Evolutionary conservation across 2,888 invertebrate species (phyloP).

Genomic region (Sphaerophoria rueppellii): DNA sequence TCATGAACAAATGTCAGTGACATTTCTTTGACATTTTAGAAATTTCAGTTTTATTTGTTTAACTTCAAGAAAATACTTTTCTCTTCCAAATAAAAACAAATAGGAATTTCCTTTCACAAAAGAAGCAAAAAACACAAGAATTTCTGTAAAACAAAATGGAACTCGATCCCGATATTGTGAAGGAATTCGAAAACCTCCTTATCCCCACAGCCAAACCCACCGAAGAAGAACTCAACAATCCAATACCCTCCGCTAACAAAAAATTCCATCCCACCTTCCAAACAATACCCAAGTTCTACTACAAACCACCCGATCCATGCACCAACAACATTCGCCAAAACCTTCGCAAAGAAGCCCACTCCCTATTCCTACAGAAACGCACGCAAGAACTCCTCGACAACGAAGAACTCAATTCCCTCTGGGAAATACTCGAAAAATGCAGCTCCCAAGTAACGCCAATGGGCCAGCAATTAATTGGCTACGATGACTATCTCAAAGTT

Average conservation of each 20-base stretch:
- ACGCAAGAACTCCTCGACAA: constrained; percentile 93
- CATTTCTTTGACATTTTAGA: no score
- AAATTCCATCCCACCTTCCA: constrained; percentile 80
- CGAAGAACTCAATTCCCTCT: constrained; percentile 92
- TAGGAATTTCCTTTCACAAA: not conserved
- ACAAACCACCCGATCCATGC: constrained; percentile 87
- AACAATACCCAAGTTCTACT: constrained; percentile 89
- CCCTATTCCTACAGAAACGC: constrained; percentile 92
- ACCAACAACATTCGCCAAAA: constrained; percentile 91
- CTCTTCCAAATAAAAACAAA: not conserved
- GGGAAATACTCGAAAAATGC: constrained; percentile 90
- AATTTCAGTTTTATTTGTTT: not conserved
- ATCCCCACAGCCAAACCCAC: constrained; percentile 73
- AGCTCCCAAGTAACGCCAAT: constrained; percentile 88
- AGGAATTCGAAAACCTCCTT: constrained; percentile 76
- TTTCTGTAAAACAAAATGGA: constrained; percentile 74
- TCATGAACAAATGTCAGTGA: no score
- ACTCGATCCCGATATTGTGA: constrained; percentile 78
- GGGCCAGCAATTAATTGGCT: constrained; percentile 93
- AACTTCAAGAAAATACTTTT: not conserved
- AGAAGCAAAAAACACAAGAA: not conserved
- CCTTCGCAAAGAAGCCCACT: constrained; percentile 93
- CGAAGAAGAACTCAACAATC: constrained; percentile 74
- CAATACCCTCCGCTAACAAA: not conserved
- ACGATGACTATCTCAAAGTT: constrained; percentile 92